Evolutionary conservation across 2,888 invertebrate species (phyloP), one percentile per base, ranked within the genome.

Genomic region (Cantharis rufa): DNA sequence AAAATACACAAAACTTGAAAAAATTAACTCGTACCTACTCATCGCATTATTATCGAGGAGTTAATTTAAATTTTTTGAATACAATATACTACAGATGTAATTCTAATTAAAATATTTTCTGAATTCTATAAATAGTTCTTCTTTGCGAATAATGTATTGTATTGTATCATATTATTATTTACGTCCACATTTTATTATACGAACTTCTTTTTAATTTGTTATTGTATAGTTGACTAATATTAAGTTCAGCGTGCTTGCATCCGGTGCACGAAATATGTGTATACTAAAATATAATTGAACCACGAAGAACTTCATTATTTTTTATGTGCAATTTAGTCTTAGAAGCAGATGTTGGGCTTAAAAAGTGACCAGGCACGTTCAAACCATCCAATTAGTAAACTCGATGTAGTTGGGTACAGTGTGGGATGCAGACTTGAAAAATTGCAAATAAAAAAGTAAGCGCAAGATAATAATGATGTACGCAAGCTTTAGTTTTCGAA

Each of bases 341-440:
- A 78, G 77, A 78, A 79, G 77, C 80, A 80, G 76, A 78, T 79
- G 79, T 78, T 80, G 75, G 76, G 77, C 75, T 76, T 73, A 74
- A 77, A 78, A 79, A 76, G 71, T 77, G 79, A 80, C 80, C 77
- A 72, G 74, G 82, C 82, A 82, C 82, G 82, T 82, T 77, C 82
- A 72, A 80, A 79, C 79, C 79, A 81, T 82, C 82, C 81, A 79
- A 79, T 79, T 79, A 79, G 77, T 75, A 72, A 70, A 76, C 70
- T 70, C 75, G 28, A 70, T 62, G 66, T 74, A 24, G 64, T 70
- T 70, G 70, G 70, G 16, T 64, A 24, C 70, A 73, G 48, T 72
- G 78, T 78, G 68, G 78, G 78, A 27, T 69, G 78, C 71, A 69
- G 71, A 76, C 66, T 69, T 70, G 71, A 75, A 71, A 78, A 78